Conservation (phyloP, 1,140 invertebrate species). For the Dermatophagoides farinae region DNA sequence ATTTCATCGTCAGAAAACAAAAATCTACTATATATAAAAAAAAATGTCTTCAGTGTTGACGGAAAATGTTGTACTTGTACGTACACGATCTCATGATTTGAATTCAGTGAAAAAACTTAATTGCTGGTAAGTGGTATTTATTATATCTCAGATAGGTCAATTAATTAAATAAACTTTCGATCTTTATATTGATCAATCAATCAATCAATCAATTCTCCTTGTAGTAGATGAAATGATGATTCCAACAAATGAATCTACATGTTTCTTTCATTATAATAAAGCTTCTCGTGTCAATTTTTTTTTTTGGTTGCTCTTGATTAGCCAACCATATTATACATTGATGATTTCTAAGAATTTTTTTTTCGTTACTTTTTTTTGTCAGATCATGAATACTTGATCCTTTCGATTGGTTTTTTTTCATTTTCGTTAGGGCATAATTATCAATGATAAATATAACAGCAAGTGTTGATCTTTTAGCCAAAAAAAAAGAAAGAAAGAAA, state of each 20-base stretch:
- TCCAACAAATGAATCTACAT: not conserved
- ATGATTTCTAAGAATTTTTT: too few relatives aligned
- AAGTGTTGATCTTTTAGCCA: too few relatives aligned
- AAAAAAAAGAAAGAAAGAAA: too few relatives aligned
- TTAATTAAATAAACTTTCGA: not conserved
- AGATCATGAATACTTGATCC: too few relatives aligned
- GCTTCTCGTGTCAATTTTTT: too few relatives aligned
- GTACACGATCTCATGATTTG: constrained; percentile 65
- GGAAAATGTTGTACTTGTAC: constrained; percentile 71
- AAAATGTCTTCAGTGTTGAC: constrained; percentile 40
- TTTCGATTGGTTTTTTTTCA: too few relatives aligned
- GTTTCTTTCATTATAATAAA: not conserved
- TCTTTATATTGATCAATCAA: not conserved
- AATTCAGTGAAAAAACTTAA: constrained; percentile 60
- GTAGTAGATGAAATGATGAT: not conserved
- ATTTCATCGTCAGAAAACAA: too few relatives aligned
- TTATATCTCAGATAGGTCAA: not conserved
- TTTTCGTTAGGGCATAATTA: too few relatives aligned
- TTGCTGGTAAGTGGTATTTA: constrained; percentile 50
- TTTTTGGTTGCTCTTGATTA: too few relatives aligned
- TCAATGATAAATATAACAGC: too few relatives aligned
- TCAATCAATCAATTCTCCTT: not conserved
- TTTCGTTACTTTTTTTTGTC: too few relatives aligned
- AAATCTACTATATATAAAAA: not conserved
- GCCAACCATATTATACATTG: too few relatives aligned